These are phyloP conservation scores for Watsonalla cultraria DNA, from an alignment of 2,888 invertebrate species.

Conservation along the genomic window DNA sequence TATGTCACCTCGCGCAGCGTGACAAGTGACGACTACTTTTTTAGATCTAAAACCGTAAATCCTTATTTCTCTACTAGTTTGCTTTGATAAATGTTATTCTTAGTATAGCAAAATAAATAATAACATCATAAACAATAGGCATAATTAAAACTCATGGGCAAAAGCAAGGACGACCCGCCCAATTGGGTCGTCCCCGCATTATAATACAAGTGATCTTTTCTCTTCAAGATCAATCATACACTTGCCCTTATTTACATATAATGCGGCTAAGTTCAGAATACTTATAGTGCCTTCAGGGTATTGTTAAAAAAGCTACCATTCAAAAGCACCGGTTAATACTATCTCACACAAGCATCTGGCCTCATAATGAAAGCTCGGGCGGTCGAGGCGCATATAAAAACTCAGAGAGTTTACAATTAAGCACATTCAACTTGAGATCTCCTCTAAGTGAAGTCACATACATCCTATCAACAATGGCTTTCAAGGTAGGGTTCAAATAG, in stretches of 20 bases:
- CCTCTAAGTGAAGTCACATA: constrained; percentile 53
- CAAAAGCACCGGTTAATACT: constrained; percentile 43
- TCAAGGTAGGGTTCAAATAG: constrained; percentile 49
- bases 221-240: constrained; percentile 52
- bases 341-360: constrained; percentile 22
- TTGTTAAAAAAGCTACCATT: constrained; percentile 28
- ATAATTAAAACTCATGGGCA: background rate
- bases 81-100: too few relatives aligned
- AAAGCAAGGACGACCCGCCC: constrained; percentile 42
- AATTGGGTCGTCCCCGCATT: constrained; percentile 45
- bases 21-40: too few relatives aligned
- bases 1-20: too few relatives aligned
- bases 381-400: constrained; percentile 53
- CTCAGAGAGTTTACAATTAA: constrained; percentile 33
- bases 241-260: constrained; percentile 42
- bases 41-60: too few relatives aligned
- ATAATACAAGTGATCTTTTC: constrained; percentile 62
- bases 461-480: constrained; percentile 53
- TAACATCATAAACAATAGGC: background rate
- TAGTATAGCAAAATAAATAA: background rate
- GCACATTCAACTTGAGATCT: constrained; percentile 63
- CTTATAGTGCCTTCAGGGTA: constrained; percentile 12
- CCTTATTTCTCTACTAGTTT: too few relatives aligned
- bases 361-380: constrained; percentile 49
- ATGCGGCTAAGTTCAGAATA: constrained; percentile 33